Percentiles rank a stretch among this genome's conserved stretches.
These are phyloP conservation scores for Paguma larvata DNA, from an alignment of 2,797 vertebrate species.

Conservation along the genomic window DNA sequence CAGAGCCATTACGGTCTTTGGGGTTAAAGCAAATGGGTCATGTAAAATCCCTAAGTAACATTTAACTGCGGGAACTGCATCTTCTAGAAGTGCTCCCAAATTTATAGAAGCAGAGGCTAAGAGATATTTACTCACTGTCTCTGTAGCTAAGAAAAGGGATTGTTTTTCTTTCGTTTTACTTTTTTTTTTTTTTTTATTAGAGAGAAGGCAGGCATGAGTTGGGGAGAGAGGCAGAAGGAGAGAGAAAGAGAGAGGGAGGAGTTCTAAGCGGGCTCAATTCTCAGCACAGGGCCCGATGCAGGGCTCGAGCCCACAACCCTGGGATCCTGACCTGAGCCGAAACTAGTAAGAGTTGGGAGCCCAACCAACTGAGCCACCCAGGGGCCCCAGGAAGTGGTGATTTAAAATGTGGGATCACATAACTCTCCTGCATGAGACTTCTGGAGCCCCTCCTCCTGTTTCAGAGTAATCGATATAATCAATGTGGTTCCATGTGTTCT, in stretches of 20 bases:
- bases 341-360: too few relatives aligned
- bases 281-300: too few relatives aligned
- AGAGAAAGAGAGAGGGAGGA: too few relatives aligned
- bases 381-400: too few relatives aligned
- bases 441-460: neutral
- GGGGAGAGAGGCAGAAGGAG: too few relatives aligned
- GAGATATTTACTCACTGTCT: neutral
- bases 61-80: neutral
- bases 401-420: neutral
- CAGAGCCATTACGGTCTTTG: neutral
- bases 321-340: too few relatives aligned
- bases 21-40: conserved; percentile 8
- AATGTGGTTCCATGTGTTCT: neutral
- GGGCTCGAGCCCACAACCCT: too few relatives aligned
- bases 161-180: neutral
- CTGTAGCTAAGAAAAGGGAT: neutral
- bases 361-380: too few relatives aligned
- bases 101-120: neutral
- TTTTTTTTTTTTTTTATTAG: too few relatives aligned
- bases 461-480: neutral
- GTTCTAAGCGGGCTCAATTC: too few relatives aligned
- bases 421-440: neutral
- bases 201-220: too few relatives aligned
- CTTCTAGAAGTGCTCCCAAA: neutral
- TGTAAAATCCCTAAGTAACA: neutral